phyloP scores from a whole-genome alignment of 2,888 invertebrate genomes.

The Neuroscelio doddi region DNA sequence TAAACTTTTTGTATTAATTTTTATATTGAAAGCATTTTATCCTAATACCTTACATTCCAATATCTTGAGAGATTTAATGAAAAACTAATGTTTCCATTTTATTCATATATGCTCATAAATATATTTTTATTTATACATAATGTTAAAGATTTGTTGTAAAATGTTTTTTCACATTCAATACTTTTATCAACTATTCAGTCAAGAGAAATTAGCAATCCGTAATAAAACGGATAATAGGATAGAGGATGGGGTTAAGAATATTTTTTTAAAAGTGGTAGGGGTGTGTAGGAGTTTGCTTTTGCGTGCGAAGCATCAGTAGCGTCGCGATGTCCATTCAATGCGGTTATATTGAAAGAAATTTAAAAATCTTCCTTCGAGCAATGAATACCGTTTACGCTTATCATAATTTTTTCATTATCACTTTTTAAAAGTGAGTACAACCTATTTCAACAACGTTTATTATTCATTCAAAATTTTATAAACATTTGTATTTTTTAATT shows the following conservation, averaged over 20 bases:
- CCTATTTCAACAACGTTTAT: too few relatives aligned
- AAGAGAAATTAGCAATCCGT: constrained; percentile 14
- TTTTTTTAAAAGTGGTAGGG: constrained; percentile 53
- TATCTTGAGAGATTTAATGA: not conserved
- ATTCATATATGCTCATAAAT: too few relatives aligned
- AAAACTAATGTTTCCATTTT: not conserved
- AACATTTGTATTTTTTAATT: too few relatives aligned
- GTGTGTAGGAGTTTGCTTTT: constrained; percentile 54
- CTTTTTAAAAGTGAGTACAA: too few relatives aligned
- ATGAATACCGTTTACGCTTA: constrained; percentile 3
- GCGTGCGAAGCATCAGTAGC: constrained; percentile 61
- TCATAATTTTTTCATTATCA: too few relatives aligned
- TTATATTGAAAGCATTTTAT: too few relatives aligned
- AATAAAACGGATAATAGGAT: constrained; percentile 15
- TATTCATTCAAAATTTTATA: too few relatives aligned
- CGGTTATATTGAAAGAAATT: constrained; percentile 48
- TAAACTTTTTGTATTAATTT: too few relatives aligned
- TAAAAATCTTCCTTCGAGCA: constrained; percentile 4
- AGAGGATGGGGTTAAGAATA: constrained; percentile 36
- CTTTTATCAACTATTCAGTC: constrained; percentile 15
- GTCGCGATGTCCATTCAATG: constrained; percentile 58
- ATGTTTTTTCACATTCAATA: too few relatives aligned
- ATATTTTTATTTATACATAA: too few relatives aligned
- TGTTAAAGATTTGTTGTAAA: too few relatives aligned
- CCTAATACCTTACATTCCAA: too few relatives aligned